Percentiles rank a stretch among this genome's conserved stretches.
These are phyloP conservation scores for Mya arenaria DNA, from an alignment of 1,140 invertebrate genomes.

Conservation along the genomic window DNA sequence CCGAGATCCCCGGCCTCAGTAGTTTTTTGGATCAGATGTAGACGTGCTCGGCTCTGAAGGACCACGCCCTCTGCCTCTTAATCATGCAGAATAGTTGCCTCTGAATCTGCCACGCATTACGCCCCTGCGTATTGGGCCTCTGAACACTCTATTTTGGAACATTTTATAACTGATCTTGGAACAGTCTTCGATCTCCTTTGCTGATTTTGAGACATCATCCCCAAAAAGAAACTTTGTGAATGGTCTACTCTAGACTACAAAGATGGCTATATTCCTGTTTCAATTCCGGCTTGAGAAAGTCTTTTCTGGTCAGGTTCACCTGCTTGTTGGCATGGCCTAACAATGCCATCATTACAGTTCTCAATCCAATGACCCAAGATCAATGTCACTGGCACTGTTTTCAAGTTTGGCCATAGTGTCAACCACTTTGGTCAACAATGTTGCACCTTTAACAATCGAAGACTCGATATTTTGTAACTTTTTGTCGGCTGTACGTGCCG, in stretches of 20 bases:
- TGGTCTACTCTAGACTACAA: background rate
- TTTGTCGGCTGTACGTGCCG: constrained; percentile 18
- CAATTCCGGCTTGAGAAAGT: constrained; percentile 45
- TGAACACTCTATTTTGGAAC: background rate
- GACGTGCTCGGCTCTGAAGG: background rate
- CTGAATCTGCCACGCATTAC: background rate
- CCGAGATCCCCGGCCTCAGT: background rate
- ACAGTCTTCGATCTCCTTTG: background rate
- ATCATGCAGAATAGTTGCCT: background rate
- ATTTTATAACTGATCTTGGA: background rate
- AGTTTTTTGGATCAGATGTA: background rate
- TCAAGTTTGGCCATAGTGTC: constrained; percentile 24
- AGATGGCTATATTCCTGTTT: constrained; percentile 17
- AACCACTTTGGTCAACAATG: constrained; percentile 13
- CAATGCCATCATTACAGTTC: constrained; percentile 22
- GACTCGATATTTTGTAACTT: constrained; percentile 44
- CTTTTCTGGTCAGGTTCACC: constrained; percentile 36
- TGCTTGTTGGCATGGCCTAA: constrained; percentile 33
- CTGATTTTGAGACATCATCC: constrained; percentile 22
- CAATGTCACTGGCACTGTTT: background rate
- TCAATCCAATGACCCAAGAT: background rate
- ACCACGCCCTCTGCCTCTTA: background rate
- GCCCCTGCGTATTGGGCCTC: background rate
- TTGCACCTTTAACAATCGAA: constrained; percentile 36
- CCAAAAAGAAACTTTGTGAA: constrained; percentile 10